These are phyloP conservation scores for Takifugu bimaculatus DNA, from an alignment of 2,113 vertebrate genomes.

Conservation along the genomic window DNA sequence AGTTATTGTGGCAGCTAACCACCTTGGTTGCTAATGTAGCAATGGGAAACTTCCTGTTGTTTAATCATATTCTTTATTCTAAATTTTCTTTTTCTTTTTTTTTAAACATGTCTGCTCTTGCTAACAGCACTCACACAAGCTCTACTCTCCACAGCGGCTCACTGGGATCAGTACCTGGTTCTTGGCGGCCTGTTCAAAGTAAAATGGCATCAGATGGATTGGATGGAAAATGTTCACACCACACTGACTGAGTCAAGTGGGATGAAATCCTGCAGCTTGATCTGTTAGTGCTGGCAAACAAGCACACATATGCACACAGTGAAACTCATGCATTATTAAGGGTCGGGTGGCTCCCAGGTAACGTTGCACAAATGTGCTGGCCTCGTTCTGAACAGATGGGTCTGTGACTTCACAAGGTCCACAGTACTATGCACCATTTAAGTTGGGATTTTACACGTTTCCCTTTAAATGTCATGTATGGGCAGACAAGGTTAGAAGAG, in stretches of 20 bases:
- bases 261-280: constrained; percentile 4
- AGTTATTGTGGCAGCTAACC: too few relatives aligned
- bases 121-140: too few relatives aligned
- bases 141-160: too few relatives aligned
- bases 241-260: background rate
- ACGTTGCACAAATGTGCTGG: background rate
- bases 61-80: too few relatives aligned
- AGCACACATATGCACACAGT: constrained; percentile 6
- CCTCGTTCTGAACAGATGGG: background rate
- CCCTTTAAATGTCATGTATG: too few relatives aligned
- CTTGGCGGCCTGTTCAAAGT: background rate
- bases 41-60: too few relatives aligned
- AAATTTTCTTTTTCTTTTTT: too few relatives aligned
- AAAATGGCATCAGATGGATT: background rate
- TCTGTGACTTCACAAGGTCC: constrained; percentile 11
- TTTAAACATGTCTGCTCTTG: too few relatives aligned
- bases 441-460: too few relatives aligned
- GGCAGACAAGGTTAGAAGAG: too few relatives aligned
- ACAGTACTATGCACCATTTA: too few relatives aligned
- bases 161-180: background rate
- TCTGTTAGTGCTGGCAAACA: constrained; percentile 17
- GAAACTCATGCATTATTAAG: constrained; percentile 28
- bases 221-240: background rate
- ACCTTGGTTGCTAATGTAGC: too few relatives aligned
- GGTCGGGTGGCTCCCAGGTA: constrained; percentile 1